phyloP scores from a whole-genome alignment of 2,113 vertebrate genomes.

The Sander lucioperca region DNA sequence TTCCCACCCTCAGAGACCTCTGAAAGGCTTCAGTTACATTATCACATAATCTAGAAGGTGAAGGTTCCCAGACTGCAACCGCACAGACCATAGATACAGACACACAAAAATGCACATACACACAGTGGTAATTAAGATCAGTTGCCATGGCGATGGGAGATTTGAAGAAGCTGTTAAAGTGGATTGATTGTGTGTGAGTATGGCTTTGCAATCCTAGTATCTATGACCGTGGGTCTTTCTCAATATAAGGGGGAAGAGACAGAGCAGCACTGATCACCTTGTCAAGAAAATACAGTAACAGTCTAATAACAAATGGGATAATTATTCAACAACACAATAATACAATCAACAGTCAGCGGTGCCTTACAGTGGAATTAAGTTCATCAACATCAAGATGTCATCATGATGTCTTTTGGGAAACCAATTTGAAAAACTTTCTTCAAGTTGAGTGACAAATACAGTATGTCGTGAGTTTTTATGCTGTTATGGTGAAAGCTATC shows the following conservation, averaged over 20 bases:
- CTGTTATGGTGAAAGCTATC: background rate
- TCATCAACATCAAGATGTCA: slow-evolving; percentile 1
- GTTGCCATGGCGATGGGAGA: slow-evolving; percentile 77
- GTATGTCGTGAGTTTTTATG: background rate
- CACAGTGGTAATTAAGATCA: slow-evolving; percentile 70
- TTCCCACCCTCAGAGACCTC: slow-evolving; percentile 62
- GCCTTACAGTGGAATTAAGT: background rate
- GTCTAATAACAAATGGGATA: background rate
- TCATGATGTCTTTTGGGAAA: background rate
- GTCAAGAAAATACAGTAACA: slow-evolving; percentile 20
- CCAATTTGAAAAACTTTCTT: background rate
- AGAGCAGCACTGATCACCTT: slow-evolving; percentile 30
- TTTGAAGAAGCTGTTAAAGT: slow-evolving; percentile 67
- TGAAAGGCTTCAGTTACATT: slow-evolving; percentile 74
- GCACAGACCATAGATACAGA: slow-evolving; percentile 11
- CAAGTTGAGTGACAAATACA: background rate
- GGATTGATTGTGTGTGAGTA: slow-evolving; percentile 50
- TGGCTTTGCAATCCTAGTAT: slow-evolving; percentile 34
- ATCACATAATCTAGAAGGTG: slow-evolving; percentile 71
- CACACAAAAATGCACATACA: slow-evolving; percentile 32
- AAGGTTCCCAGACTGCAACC: slow-evolving; percentile 71
- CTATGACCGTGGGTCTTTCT: slow-evolving; percentile 32
- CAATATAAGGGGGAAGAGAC: slow-evolving; percentile 33
- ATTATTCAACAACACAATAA: slow-evolving; percentile 8
- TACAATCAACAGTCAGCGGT: background rate